These are phyloP conservation scores for Entomobrya multifasciata DNA, from an alignment of 2,888 invertebrate genomes.

Conservation along the genomic window DNA sequence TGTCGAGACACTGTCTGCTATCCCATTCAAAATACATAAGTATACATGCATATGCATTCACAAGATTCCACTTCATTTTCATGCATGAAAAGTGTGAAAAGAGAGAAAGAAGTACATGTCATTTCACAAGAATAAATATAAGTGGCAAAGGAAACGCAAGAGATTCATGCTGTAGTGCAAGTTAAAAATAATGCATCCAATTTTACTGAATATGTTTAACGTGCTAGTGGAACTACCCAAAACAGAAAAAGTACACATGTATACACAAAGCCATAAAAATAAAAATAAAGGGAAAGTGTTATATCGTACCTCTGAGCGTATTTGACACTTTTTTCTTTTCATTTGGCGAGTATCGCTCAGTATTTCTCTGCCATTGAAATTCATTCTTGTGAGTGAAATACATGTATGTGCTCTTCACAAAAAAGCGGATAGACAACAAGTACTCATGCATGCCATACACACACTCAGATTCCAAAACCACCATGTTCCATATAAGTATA, in stretches of 20 bases:
- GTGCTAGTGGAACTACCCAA: neutral
- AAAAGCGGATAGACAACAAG: neutral
- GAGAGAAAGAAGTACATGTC: neutral
- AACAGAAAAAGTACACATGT: neutral
- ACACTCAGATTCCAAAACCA: neutral
- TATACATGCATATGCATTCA: no score
- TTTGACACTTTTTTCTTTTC: slow-evolving; percentile 28
- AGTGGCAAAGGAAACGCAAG: neutral
- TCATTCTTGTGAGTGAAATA: neutral
- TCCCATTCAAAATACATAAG: no score
- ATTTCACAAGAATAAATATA: neutral
- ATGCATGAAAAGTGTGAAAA: slow-evolving; percentile 8
- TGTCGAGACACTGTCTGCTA: neutral
- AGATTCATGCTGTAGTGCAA: slow-evolving; percentile 1
- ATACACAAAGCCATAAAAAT: slow-evolving; percentile 42
- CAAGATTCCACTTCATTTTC: slow-evolving; percentile 24
- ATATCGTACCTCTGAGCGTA: slow-evolving; percentile 45
- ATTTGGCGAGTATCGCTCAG: slow-evolving; percentile 6
- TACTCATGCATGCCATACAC: neutral
- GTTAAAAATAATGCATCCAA: neutral
- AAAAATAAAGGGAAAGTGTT: slow-evolving; percentile 51
- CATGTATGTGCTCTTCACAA: neutral
- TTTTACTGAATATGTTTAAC: neutral
- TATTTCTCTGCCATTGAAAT: slow-evolving; percentile 1
- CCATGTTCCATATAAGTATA: neutral